phyloP scores from a whole-genome alignment of 2,888 invertebrate genomes.

The Micropterix aruncella region DNA sequence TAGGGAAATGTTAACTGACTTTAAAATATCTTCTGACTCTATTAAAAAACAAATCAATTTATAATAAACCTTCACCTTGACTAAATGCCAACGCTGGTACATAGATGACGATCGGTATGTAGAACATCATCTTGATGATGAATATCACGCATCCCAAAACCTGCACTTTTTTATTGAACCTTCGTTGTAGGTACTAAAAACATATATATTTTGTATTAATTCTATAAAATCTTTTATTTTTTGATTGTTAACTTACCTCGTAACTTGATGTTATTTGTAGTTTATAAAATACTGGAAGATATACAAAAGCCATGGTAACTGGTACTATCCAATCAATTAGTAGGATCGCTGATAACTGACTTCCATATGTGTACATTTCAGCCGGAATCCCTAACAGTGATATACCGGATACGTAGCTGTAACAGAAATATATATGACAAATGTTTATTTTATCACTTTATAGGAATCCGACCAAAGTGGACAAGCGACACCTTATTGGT shows the following conservation, averaged over 20 bases:
- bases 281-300: slow-evolving; percentile 60
- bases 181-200: slow-evolving; percentile 51
- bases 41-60: background rate
- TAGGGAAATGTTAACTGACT: too few relatives aligned
- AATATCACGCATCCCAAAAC: slow-evolving; percentile 54
- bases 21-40: too few relatives aligned
- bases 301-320: slow-evolving; percentile 47
- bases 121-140: slow-evolving; percentile 58
- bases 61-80: slow-evolving; percentile 40
- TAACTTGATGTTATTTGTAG: slow-evolving; percentile 62
- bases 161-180: slow-evolving; percentile 53
- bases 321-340: slow-evolving; percentile 51
- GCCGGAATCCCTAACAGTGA: slow-evolving; percentile 58
- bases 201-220: slow-evolving; percentile 12
- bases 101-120: slow-evolving; percentile 75
- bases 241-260: slow-evolving; percentile 37
- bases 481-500: too few relatives aligned
- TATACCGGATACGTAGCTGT: slow-evolving; percentile 62
- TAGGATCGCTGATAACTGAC: slow-evolving; percentile 54
- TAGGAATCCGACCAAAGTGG: too few relatives aligned
- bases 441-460: slow-evolving; percentile 2
- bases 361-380: slow-evolving; percentile 64
- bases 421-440: slow-evolving; percentile 14
- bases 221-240: too few relatives aligned
- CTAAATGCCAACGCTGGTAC: slow-evolving; percentile 78